Percentiles rank a stretch among this genome's conserved stretches.
phyloP scores from a whole-genome alignment of 2,888 invertebrate species.

The Gortyna flavago region DNA sequence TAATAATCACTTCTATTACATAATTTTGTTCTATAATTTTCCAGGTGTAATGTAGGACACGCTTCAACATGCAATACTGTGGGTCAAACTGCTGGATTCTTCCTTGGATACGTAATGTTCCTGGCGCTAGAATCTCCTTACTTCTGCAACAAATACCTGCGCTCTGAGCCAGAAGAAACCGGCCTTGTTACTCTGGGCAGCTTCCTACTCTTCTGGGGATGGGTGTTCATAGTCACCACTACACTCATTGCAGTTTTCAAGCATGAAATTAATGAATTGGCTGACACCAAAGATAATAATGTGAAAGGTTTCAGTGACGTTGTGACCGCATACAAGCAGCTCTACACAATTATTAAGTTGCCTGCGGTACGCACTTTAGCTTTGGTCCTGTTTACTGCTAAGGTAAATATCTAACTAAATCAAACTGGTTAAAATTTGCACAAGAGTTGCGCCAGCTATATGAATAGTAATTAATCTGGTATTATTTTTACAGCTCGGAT shows the following conservation, averaged over 20 bases:
- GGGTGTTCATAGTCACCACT: constrained; percentile 96
- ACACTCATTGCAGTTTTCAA: constrained; percentile 97
- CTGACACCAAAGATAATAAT: constrained; percentile 72
- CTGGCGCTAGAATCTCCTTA: constrained; percentile 98
- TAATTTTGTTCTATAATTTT: constrained; percentile 67
- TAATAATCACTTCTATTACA: constrained; percentile 1
- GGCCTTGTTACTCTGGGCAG: constrained; percentile 94
- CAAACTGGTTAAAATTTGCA: background rate
- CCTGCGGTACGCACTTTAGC: constrained; percentile 95
- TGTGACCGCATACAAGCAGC: constrained; percentile 94
- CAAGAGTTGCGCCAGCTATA: background rate
- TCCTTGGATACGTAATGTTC: constrained; percentile 98
- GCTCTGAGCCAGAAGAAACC: constrained; percentile 92
- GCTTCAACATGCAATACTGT: constrained; percentile 99
- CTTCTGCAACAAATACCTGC: constrained; percentile 98
- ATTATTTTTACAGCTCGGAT: constrained; percentile 93
- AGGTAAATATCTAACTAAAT: constrained; percentile 89
- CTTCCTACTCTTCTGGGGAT: constrained; percentile 98
- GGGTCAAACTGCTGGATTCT: constrained; percentile 99
- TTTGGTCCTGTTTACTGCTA: constrained; percentile 95
- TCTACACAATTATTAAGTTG: constrained; percentile 95
- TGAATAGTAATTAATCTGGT: background rate
- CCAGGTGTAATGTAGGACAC: constrained; percentile 97
- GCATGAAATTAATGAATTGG: constrained; percentile 91
- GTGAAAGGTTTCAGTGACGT: constrained; percentile 84